These are phyloP conservation scores for Acinonyx jubatus DNA, from an alignment of 2,113 vertebrate species.

Conservation along the genomic window DNA sequence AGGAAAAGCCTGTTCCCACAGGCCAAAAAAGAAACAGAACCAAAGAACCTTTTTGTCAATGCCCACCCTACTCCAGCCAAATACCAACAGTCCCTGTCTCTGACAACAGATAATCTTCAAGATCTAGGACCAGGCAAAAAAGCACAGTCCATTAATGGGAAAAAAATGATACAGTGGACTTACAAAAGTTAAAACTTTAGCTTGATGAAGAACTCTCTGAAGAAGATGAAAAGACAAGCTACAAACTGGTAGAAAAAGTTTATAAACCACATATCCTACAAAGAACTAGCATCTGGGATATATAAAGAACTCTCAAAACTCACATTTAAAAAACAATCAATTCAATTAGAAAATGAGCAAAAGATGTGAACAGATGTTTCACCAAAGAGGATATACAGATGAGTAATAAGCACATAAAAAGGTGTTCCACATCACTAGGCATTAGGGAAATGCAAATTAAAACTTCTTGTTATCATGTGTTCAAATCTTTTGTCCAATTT, in stretches of 20 bases:
- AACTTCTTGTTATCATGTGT: not conserved
- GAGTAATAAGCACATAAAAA: not conserved
- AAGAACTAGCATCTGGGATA: not conserved
- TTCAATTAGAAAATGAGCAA: not conserved
- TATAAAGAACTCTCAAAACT: not conserved
- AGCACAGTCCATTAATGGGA: not conserved
- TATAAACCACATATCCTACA: not conserved
- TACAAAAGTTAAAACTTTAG: not conserved
- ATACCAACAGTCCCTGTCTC: not conserved
- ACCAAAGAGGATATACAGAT: not conserved
- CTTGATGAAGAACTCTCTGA: not conserved
- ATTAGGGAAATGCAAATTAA: not conserved
- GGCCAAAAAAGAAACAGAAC: not conserved
- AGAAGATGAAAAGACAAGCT: not conserved
- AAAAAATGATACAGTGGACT: not conserved
- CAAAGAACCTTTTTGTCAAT: not conserved
- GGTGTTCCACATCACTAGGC: not conserved
- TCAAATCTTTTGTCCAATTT: not conserved
- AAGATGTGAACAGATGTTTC: not conserved
- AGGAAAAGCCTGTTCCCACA: not conserved
- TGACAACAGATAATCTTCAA: not conserved
- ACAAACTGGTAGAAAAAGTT: not conserved
- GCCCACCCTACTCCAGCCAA: not conserved
- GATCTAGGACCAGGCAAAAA: not conserved
- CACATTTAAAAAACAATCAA: not conserved